A percentile compares a stretch with the other conserved stretches of the same genome.
These are phyloP conservation scores for Timandra comae DNA, from an alignment of 2,888 invertebrate genomes.

Conservation along the genomic window DNA sequence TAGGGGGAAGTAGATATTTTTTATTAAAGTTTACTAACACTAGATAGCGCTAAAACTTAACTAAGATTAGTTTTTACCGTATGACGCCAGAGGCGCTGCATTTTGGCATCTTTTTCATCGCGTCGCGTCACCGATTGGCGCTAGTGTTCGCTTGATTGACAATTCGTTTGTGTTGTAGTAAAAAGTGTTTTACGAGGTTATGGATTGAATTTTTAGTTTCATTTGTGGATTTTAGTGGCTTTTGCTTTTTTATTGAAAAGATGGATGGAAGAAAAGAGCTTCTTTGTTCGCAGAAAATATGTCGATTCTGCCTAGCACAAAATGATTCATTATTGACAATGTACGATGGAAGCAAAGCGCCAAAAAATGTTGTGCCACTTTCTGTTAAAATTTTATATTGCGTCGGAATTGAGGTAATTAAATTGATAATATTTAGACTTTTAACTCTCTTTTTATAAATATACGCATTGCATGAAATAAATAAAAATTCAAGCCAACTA, in stretches of 20 bases:
- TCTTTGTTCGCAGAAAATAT: conserved; percentile 80
- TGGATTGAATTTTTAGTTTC: conserved; percentile 19
- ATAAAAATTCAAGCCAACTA: too few species aligned
- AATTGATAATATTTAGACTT: neutral
- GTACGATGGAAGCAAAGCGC: conserved; percentile 75
- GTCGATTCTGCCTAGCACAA: conserved; percentile 84
- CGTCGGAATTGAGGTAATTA: conserved; percentile 83
- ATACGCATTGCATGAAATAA: too few species aligned
- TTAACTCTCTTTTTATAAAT: too few species aligned
- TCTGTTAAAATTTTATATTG: conserved; percentile 86
- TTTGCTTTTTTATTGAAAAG: neutral
- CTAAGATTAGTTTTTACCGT: conserved; percentile 15
- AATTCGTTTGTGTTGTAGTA: neutral
- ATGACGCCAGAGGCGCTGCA: conserved; percentile 26
- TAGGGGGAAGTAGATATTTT: conserved; percentile 22
- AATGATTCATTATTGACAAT: conserved; percentile 80
- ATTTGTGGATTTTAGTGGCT: conserved; percentile 1
- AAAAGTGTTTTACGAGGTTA: conserved; percentile 39
- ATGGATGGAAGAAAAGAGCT: conserved; percentile 79
- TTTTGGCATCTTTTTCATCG: conserved; percentile 25
- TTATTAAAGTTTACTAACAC: neutral
- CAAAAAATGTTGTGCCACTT: conserved; percentile 80
- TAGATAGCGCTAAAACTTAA: conserved; percentile 9
- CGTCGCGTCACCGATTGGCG: conserved; percentile 30
- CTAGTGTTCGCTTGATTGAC: conserved; percentile 30